phyloP scores from a whole-genome alignment of 2,888 invertebrate species.

The Drosophila kuntzei region DNA sequence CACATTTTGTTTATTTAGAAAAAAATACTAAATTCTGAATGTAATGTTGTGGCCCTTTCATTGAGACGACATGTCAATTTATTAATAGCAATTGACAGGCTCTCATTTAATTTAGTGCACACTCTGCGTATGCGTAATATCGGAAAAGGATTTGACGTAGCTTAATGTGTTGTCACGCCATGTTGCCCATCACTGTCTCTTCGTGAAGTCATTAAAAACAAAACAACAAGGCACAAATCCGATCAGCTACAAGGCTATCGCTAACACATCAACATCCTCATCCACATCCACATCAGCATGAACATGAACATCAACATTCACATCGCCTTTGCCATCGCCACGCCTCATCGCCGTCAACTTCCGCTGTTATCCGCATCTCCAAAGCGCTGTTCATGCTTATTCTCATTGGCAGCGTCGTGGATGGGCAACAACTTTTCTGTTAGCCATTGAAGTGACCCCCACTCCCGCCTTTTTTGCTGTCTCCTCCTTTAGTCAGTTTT shows the following conservation, averaged over 20 bases:
- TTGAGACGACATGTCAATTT: no score
- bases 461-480: neutral
- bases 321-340: slow-evolving; percentile 11
- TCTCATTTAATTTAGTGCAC: neutral
- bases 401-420: slow-evolving; percentile 32
- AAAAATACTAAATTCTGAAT: no score
- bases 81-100: neutral
- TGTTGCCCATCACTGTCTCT: neutral
- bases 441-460: slow-evolving; percentile 43
- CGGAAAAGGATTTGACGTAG: neutral
- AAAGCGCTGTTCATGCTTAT: slow-evolving; percentile 6
- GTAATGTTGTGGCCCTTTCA: no score
- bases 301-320: neutral
- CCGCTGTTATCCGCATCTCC: slow-evolving; percentile 20
- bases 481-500: slow-evolving; percentile 8
- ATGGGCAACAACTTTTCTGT: slow-evolving; percentile 37
- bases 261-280: slow-evolving; percentile 33
- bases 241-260: slow-evolving; percentile 39
- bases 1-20: no score
- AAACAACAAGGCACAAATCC: slow-evolving; percentile 22
- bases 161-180: neutral
- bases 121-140: slow-evolving; percentile 2
- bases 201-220: slow-evolving; percentile 20
- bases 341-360: slow-evolving; percentile 36
- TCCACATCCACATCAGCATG: neutral